Conservation (phyloP, 1,140 invertebrate species). For the Lamellibrachia luymesi region DNA sequence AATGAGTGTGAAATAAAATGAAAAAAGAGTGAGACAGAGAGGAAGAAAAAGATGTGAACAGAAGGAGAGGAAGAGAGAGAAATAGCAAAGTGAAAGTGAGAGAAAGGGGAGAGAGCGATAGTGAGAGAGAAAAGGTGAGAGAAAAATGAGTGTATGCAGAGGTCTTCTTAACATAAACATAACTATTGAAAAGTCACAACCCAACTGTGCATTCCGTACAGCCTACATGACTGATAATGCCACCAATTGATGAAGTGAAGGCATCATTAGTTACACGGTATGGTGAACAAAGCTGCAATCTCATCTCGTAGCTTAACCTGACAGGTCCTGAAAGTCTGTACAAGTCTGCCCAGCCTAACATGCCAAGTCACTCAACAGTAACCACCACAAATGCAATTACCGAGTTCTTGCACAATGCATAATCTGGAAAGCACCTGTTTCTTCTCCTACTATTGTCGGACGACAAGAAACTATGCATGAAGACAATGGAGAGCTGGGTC, state of each 20-base stretch:
- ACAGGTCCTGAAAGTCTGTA: background rate
- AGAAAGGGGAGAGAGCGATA: no score
- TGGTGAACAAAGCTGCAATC: background rate
- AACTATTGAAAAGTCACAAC: background rate
- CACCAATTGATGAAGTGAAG: background rate
- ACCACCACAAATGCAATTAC: background rate
- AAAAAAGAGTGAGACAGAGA: no score
- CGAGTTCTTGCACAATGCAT: background rate
- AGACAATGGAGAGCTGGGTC: background rate
- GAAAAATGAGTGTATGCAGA: no score
- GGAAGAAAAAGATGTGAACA: no score
- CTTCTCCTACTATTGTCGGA: background rate
- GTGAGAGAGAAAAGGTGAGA: no score
- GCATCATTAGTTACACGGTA: background rate
- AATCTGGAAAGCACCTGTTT: background rate
- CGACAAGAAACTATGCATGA: background rate
- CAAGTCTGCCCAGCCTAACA: background rate
- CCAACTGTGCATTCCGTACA: background rate
- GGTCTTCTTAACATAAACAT: no score
- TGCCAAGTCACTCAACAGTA: background rate
- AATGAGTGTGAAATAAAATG: no score
- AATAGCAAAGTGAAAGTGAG: no score
- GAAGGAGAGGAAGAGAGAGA: no score
- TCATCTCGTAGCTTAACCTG: background rate
- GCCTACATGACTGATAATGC: background rate